These are phyloP conservation scores for Trichosurus vulpecula DNA, from an alignment of 2,797 vertebrate species.

Conservation along the genomic window DNA sequence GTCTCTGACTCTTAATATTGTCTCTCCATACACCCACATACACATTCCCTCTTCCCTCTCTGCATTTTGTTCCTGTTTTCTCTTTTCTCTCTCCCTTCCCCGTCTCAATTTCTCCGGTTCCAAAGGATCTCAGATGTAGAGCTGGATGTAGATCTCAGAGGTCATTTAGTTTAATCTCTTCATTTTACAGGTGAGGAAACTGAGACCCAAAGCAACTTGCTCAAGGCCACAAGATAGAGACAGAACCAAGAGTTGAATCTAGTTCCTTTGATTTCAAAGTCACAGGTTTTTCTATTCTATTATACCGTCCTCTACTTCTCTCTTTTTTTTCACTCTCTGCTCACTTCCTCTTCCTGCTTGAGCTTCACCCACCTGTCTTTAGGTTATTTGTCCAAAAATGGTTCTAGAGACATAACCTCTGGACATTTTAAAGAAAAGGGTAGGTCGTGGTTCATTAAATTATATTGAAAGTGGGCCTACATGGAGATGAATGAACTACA, in stretches of 20 bases:
- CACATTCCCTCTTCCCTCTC: background rate
- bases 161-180: background rate
- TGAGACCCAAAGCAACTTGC: background rate
- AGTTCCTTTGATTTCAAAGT: background rate
- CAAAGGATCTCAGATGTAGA: too few relatives aligned
- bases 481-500: background rate
- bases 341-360: background rate
- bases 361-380: background rate
- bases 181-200: background rate
- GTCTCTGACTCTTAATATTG: rapidly evolving
- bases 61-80: background rate
- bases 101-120: background rate
- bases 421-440: background rate
- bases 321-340: background rate
- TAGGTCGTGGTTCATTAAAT: background rate
- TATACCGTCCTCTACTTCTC: background rate
- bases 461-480: background rate
- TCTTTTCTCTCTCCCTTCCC: background rate
- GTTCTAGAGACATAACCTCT: background rate
- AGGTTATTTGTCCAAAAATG: background rate
- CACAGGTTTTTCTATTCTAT: background rate
- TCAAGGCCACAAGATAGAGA: background rate
- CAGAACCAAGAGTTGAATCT: background rate
- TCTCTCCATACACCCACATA: too few relatives aligned
- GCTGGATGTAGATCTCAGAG: background rate